Base-by-base conservation (phyloP, 2,888 invertebrate species). In the Tipula vernalis region DNA sequence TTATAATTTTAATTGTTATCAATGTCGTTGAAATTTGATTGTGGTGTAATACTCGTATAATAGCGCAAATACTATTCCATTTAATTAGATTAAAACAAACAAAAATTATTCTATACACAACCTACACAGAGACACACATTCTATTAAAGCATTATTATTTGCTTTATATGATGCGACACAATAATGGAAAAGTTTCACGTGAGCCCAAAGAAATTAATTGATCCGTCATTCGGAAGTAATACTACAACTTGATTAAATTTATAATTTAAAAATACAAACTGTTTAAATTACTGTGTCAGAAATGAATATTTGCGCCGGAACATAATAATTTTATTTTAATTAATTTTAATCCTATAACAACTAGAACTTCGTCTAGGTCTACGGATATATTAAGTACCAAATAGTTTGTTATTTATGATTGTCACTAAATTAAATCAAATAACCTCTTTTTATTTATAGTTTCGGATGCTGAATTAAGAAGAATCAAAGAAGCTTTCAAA, bases 401-500 rank as follows among this genome's bases (percentile, higher is more conserved):
- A 51, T 39, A 39, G 39, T 3, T 39, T 6, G 39, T 57, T 42
- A 85, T 44, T 86, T n/a, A 44, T 86, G 6, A 5, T 36, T 44
- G 47, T 47, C 44, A 28, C 12, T 28, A 18, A 10, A 28, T 86
- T 87, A 84, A 28, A 71, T 18, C 71, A 71, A 71, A 71, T 28
- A 28, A 71, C 13, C 10, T 71, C 8, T 18, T 3, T 71, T 71
- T 71, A 71, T 71, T 88, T 88, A 41, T 92, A 98, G 98, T 98
- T 91, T 94, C 95, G 89, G 97, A 97, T 90, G 94, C 94, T 88
- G 98, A 98, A 92, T 93, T 95, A 89, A 95, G 96, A 91, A 94
- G 97, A 89, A 94, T 98, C 87, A 95, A 95, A 90, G 97, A 97
- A 92, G 96, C 97, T 86, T 98, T 97, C 91, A 97, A 97, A 90